A percentile compares a stretch with the other conserved stretches of the same genome.
These are phyloP conservation scores for Platysteira castanea DNA, from an alignment of 2,113 vertebrate species.

Conservation along the genomic window DNA sequence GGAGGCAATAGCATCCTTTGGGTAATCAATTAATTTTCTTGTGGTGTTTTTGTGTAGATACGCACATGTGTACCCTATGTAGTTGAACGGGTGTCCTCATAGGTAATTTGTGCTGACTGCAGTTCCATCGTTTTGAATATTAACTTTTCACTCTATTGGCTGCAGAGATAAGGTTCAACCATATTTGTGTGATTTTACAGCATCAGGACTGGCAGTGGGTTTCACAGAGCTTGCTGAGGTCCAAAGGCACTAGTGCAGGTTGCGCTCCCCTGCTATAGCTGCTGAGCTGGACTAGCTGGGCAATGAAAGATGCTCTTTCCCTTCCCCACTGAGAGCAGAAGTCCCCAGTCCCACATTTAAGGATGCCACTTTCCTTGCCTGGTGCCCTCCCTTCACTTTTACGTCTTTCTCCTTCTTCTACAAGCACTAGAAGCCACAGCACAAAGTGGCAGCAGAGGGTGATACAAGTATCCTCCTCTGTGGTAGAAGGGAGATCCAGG, in stretches of 20 bases:
- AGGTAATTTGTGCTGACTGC: neutral
- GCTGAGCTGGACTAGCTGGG: neutral
- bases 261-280: neutral
- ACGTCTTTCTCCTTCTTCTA: neutral
- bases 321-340: neutral
- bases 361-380: neutral
- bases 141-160: neutral
- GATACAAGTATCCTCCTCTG: neutral
- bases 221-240: neutral
- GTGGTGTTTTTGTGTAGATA: neutral
- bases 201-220: neutral
- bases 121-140: neutral
- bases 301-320: neutral
- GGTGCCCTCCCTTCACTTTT: neutral
- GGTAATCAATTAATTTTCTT: neutral
- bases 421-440: neutral
- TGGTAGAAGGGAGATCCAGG: neutral
- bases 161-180: neutral
- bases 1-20: neutral
- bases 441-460: neutral
- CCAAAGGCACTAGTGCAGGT: neutral
- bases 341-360: neutral
- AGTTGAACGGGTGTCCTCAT: neutral
- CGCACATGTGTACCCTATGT: accelerated
- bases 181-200: neutral